phyloP scores from a whole-genome alignment of 92 coral and sea anemone genomes.

The Nematostella vectensis region DNA sequence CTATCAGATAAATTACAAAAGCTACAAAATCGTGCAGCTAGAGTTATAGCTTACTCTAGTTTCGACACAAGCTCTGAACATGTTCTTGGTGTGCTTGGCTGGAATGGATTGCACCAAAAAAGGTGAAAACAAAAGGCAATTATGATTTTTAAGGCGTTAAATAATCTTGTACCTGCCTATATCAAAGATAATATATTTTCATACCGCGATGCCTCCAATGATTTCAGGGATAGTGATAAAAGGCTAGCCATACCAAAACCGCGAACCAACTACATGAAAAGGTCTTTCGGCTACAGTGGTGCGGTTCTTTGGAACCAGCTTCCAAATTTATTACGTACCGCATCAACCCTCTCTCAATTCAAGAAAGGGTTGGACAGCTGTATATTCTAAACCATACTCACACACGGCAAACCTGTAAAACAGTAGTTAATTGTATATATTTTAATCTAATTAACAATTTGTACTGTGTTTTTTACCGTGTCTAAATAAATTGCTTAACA shows the following conservation, averaged over 20 bases:
- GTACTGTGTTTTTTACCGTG: too few relatives aligned
- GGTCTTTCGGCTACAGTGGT: constrained; percentile 2
- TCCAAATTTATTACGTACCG: background rate
- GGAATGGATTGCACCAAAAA: background rate
- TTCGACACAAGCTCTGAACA: constrained; percentile 2
- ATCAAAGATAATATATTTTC: background rate
- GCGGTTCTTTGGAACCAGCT: background rate
- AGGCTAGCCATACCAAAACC: constrained; percentile 5
- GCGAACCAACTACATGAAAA: background rate
- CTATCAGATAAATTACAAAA: constrained; percentile 18
- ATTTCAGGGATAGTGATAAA: background rate
- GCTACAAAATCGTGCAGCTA: constrained; percentile 14
- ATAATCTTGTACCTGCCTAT: background rate
- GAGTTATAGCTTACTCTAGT: background rate
- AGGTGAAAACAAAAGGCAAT: background rate
- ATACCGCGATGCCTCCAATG: background rate
- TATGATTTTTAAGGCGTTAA: background rate
- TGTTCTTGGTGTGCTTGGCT: background rate
- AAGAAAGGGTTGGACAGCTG: background rate
- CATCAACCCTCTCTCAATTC: background rate
- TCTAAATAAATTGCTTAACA: too few relatives aligned
- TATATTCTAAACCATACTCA: too few relatives aligned
- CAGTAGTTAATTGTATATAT: too few relatives aligned
- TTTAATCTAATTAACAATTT: too few relatives aligned
- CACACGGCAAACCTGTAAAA: background rate